Base-by-base conservation (phyloP, 2,113 vertebrate genomes). In the Labrus mixtus region DNA sequence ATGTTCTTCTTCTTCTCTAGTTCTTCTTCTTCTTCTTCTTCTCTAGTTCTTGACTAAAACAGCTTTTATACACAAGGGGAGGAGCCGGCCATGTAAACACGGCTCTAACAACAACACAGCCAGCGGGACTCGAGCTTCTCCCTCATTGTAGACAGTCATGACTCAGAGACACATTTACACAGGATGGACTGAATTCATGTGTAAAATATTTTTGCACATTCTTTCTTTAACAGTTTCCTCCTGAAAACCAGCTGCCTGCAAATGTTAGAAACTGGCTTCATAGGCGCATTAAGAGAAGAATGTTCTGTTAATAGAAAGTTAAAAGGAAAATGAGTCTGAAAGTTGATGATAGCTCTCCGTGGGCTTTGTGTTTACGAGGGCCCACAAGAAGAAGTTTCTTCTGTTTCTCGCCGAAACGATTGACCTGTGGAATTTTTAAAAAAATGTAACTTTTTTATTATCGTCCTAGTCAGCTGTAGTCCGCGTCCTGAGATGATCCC, bases 341-440 rank as follows among this genome's bases (percentile, higher is more conserved):
- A 20, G 63, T 17, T 12, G 1, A 11, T 13, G 41, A 17, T 63
- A 23, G 60, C 20, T 41, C 68, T 73, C 54, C 10, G 46, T 48
- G 46, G 46, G 46, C 46, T 48, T 33, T 19, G 46, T 19, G 15
- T 48, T 48, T 48, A 48, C n/a, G 10, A 16, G 43, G 16, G 0
- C 51, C 46, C 50, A 56, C 68, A 11, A 51, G 19, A 19, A 48
- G 13, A n/a, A n/a, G n/a, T n/a, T n/a, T 29, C 3, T 79, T 71
- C 68, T 48, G n/a, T 65, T 62, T 41, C 46, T 48, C 16, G n/a
- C 46, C 56, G 67, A 76, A 81, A 48, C 37, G 58, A 81, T 72
- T 65, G 76, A 87, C 15, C 16, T 9, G 48, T 13, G 23, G 3
- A 68, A 48, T 33, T n/a, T 58, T 29, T n/a, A n/a, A n/a, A n/a